Evolutionary conservation across 2,113 vertebrate genomes (phyloP).

Genomic region (Todiramphus saurophagus): DNA sequence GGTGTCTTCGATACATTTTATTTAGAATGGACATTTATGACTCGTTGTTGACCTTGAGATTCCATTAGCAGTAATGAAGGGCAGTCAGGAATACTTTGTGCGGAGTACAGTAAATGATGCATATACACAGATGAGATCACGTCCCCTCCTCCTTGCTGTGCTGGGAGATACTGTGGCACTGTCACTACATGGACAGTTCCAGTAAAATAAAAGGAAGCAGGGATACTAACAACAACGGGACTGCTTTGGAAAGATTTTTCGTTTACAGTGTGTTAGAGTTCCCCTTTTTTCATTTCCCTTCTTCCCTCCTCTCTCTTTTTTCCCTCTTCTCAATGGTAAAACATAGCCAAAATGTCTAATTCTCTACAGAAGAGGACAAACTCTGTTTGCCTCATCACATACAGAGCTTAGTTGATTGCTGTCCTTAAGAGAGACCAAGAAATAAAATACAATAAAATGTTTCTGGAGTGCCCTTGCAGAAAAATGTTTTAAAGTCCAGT

Average conservation of each 20-base stretch:
- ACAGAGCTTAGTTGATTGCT: not conserved
- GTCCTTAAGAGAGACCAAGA: not conserved
- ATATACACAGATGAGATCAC: not conserved
- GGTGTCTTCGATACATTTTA: constrained; percentile 67
- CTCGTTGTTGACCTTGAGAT: constrained; percentile 75
- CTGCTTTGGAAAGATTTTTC: not conserved
- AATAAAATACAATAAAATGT: not conserved
- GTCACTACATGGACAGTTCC: not conserved
- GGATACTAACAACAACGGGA: not conserved
- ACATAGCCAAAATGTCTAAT: not conserved
- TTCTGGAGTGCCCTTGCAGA: not conserved
- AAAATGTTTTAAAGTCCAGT: not conserved
- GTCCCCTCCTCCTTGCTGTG: not conserved
- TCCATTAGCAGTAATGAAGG: constrained; percentile 78
- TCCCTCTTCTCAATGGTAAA: not conserved
- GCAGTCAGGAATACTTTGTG: constrained; percentile 17
- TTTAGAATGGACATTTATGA: constrained; percentile 75
- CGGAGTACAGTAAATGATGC: constrained; percentile 58
- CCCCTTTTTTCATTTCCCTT: not conserved
- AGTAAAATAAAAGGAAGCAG: not conserved
- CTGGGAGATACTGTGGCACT: not conserved
- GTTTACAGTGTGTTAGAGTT: not conserved
- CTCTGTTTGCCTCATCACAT: not conserved
- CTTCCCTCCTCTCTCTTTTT: not conserved
- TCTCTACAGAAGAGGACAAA: not conserved